These are phyloP conservation scores for Drosophila elegans DNA, from an alignment of 1,140 invertebrate genomes.

Conservation along the genomic window DNA sequence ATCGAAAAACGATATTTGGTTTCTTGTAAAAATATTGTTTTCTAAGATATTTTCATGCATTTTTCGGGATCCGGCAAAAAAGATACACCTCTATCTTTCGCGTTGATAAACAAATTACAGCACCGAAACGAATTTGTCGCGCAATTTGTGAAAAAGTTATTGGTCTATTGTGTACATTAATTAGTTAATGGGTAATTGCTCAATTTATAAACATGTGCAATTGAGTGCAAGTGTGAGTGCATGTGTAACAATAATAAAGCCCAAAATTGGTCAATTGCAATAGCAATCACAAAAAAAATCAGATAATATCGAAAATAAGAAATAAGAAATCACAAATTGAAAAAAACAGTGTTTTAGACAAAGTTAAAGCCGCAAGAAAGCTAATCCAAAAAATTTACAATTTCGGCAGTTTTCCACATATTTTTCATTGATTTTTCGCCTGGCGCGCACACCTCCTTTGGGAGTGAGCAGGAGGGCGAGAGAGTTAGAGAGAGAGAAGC, in stretches of 20 bases:
- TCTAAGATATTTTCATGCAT: not conserved
- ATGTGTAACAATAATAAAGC: slow-evolving; percentile 37
- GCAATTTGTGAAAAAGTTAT: slow-evolving; percentile 23
- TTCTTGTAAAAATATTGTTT: slow-evolving; percentile 15
- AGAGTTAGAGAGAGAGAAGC: slow-evolving; percentile 16
- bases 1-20: slow-evolving; percentile 12
- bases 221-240: slow-evolving; percentile 12
- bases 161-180: slow-evolving; percentile 19
- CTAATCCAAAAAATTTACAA: slow-evolving; percentile 52
- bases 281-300: slow-evolving; percentile 12
- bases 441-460: slow-evolving; percentile 62
- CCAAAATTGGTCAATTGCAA: slow-evolving; percentile 32
- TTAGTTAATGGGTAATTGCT: slow-evolving; percentile 27
- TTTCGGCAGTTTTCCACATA: slow-evolving; percentile 75
- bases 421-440: slow-evolving; percentile 82
- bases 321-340: not conserved
- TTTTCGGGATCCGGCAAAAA: not conserved
- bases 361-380: slow-evolving; percentile 20
- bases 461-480: slow-evolving; percentile 19
- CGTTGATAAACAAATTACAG: slow-evolving; percentile 15
- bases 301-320: not conserved
- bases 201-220: slow-evolving; percentile 33
- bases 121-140: slow-evolving; percentile 2
- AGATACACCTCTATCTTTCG: slow-evolving; percentile 9
- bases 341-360: not conserved